Evolutionary conservation across 2,113 vertebrate genomes (phyloP).

Genomic region (Phyllostomus discolor): DNA sequence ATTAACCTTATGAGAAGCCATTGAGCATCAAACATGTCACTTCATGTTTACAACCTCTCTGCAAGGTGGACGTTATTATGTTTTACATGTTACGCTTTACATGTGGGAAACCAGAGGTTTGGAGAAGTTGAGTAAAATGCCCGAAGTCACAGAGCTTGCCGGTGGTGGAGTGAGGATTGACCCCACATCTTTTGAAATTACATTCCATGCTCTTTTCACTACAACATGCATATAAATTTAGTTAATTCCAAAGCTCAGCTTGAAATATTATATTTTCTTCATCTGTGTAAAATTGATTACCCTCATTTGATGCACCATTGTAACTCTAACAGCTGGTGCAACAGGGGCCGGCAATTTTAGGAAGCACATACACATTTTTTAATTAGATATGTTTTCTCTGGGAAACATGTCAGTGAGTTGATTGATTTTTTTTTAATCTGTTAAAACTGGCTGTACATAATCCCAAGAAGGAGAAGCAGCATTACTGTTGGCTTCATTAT

Average conservation of each 20-base stretch:
- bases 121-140: background rate
- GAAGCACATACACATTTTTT: constrained; percentile 44
- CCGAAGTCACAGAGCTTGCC: background rate
- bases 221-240: constrained; percentile 69
- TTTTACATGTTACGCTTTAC: background rate
- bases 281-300: constrained; percentile 74
- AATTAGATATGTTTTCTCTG: constrained; percentile 61
- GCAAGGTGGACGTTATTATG: background rate
- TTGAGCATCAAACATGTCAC: background rate
- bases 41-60: background rate
- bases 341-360: background rate
- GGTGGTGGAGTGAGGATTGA: constrained; percentile 35
- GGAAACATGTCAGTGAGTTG: constrained; percentile 7
- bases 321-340: constrained; percentile 67
- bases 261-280: constrained; percentile 71
- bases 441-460: background rate
- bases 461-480: background rate
- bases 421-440: background rate
- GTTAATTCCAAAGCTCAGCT: constrained; percentile 66
- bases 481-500: background rate
- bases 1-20: background rate
- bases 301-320: constrained; percentile 60
- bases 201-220: constrained; percentile 67
- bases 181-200: constrained; percentile 59
- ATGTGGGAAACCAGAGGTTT: background rate